Conservation (phyloP, 1,140 invertebrate genomes). For the Carposina sasakii region DNA sequence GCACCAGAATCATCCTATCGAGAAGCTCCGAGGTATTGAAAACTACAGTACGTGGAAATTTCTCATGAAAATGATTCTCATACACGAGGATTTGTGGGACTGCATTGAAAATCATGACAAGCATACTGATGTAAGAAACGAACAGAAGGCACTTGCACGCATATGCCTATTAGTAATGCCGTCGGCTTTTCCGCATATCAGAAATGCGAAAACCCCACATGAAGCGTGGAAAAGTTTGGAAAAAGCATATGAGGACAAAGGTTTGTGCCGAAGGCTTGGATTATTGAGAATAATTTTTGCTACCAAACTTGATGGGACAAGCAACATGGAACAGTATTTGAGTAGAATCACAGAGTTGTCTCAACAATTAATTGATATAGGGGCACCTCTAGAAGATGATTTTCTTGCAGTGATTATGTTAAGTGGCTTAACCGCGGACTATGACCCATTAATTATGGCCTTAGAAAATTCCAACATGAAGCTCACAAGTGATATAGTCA, state of each 20-base stretch:
- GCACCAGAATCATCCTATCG: too few species aligned
- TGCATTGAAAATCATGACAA: background rate
- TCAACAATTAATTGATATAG: conserved; percentile 7
- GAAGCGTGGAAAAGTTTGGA: background rate
- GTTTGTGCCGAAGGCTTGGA: background rate
- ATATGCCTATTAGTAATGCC: background rate
- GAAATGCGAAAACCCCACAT: background rate
- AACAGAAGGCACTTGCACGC: background rate
- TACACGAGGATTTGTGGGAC: background rate
- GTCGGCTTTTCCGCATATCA: background rate
- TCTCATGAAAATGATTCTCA: background rate
- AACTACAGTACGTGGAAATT: too few species aligned
- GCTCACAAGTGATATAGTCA: conserved; percentile 17
- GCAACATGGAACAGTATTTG: background rate
- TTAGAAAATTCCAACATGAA: conserved; percentile 4
- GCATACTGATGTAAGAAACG: background rate
- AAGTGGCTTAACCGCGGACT: background rate
- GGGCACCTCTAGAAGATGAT: background rate
- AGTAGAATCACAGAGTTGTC: background rate
- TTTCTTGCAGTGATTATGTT: background rate
- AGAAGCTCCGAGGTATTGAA: too few species aligned
- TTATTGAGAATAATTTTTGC: background rate
- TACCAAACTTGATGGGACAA: background rate
- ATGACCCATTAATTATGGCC: background rate
- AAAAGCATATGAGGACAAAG: background rate